Evolutionary conservation across 2,113 vertebrate species (phyloP), one percentile per base, ranked within the genome.

Genomic region (Phoenicopterus ruber): DNA sequence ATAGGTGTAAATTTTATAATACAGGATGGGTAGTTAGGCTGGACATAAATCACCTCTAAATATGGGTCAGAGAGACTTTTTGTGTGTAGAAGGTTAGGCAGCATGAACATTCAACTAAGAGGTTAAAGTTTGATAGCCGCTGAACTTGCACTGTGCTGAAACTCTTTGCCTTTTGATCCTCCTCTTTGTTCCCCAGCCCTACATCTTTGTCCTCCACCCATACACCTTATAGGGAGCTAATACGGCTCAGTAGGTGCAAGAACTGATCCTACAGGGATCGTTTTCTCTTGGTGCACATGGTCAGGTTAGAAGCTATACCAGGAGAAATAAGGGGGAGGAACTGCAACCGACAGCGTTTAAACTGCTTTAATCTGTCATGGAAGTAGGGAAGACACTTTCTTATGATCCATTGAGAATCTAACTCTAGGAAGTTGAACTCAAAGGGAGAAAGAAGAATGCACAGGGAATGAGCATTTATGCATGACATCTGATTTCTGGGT

Each of bases 81-180:
- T 55, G 7, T 57, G 9, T 50, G 4, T n/a, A 11, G 24, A 58
- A 70, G 2, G 4, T 59, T 70, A 63, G 26, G 2, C 0, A 1
- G 12, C 26, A 31, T 13, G 8, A 65, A 1, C 16, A 42, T 54
- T 81, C 19, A 34, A 70, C 44, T 34, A 59, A 34, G 12, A 63
- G 12, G 11, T 6, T 81, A 11, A 29, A 29, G 4, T 21, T 10
- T 63, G 26, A 6, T 13, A 34, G 5, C 24, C 59, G 17, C 16
- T 54, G 46, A 49, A 70, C 5, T n/a, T 6, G 59, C 70, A 61
- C 10, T 61, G 13, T 78, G 40, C 20, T 26, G 17, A 81, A 5
- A 42, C 7, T 26, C 29, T 34, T 29, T 70, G 18, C 17, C 52
- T 5, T 71, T 65, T 0, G 2, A 3, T 49, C 17, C 1, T 90